These are phyloP conservation scores for Drosophila nikananu DNA, from an alignment of 1,140 invertebrate genomes.

Conservation along the genomic window DNA sequence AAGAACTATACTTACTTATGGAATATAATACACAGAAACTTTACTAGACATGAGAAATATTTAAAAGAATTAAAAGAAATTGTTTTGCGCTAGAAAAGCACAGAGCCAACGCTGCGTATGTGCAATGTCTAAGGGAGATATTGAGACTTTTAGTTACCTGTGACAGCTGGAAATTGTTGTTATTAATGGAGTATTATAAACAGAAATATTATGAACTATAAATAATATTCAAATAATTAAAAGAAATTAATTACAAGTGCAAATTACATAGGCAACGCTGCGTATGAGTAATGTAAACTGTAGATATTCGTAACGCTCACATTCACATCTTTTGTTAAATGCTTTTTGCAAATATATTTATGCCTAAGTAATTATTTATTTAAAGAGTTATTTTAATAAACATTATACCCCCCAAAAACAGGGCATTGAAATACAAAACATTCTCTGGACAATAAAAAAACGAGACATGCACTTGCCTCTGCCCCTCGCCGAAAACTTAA, in stretches of 20 bases:
- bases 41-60: too few relatives aligned
- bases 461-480: not conserved
- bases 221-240: not conserved
- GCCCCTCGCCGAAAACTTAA: not conserved
- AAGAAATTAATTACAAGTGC: not conserved
- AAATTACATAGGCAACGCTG: not conserved
- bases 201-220: too few relatives aligned
- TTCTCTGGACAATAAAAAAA: not conserved
- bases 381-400: not conserved
- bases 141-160: too few relatives aligned
- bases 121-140: not conserved
- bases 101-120: too few relatives aligned
- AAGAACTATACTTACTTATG: not conserved
- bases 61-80: not conserved
- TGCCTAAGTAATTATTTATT: not conserved
- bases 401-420: not conserved
- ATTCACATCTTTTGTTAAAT: not conserved
- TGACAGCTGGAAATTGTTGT: too few relatives aligned
- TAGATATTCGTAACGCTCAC: not conserved
- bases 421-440: conserved; percentile 6
- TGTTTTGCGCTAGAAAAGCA: too few relatives aligned
- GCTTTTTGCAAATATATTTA: not conserved
- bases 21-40: not conserved
- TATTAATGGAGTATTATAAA: too few relatives aligned
- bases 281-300: not conserved